A percentile compares a stretch with the other conserved stretches of the same genome.
These are phyloP conservation scores for Macrotrachela quadricornifera DNA, from an alignment of 1,140 invertebrate species.

Conservation along the genomic window DNA sequence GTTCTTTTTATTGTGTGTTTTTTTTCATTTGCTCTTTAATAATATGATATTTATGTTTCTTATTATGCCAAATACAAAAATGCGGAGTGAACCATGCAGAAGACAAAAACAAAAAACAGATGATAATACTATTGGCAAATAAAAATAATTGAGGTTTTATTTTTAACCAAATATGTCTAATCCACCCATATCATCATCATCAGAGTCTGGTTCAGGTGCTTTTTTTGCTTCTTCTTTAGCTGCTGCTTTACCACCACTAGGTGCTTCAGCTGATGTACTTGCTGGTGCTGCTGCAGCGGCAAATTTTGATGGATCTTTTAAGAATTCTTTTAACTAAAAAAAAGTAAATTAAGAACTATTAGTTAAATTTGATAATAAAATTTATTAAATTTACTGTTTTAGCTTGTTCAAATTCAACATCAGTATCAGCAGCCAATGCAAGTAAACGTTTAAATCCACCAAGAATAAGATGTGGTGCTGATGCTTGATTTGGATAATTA, in stretches of 20 bases:
- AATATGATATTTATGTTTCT: too few species aligned
- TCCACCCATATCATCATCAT: conserved; percentile 78
- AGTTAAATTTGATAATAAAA: too few species aligned
- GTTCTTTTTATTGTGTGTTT: too few species aligned
- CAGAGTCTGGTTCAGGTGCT: conserved; percentile 22
- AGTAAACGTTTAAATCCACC: conserved; percentile 95
- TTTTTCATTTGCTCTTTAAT: too few species aligned
- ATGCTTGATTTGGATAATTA: conserved; percentile 83
- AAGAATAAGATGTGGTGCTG: conserved; percentile 80
- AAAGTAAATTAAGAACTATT: too few species aligned
- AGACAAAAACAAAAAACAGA: too few species aligned
- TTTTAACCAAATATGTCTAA: too few species aligned
- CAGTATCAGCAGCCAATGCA: conserved; percentile 79
- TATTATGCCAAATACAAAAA: too few species aligned
- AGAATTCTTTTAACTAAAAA: conserved; percentile 37
- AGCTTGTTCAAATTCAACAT: conserved; percentile 80
- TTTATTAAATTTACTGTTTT: conserved; percentile 32
- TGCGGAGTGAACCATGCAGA: too few species aligned
- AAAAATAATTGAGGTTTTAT: too few species aligned
- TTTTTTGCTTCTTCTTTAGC: conserved; percentile 31
- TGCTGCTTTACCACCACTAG: conserved; percentile 31
- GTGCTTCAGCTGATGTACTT: conserved; percentile 39
- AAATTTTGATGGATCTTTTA: conserved; percentile 76
- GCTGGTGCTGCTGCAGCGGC: conserved; percentile 36
- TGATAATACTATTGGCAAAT: too few species aligned